Evolutionary conservation across 1,140 invertebrate genomes (phyloP).

Genomic region (Riptortus pedestris): DNA sequence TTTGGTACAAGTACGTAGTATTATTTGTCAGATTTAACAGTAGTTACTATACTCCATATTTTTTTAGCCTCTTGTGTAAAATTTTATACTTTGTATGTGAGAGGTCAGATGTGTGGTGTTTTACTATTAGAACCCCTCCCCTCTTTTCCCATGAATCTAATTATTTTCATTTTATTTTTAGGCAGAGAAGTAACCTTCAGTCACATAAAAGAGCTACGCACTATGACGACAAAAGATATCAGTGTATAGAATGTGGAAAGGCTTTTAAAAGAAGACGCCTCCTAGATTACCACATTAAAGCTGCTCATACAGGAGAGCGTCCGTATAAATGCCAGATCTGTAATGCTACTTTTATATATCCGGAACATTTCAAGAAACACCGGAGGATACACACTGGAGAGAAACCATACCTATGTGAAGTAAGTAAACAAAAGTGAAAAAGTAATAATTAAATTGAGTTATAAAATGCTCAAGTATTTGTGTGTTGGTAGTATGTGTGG

Average conservation of each 20-base stretch:
- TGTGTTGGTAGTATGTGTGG: too few species aligned
- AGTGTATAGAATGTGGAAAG: slow-evolving; percentile 56
- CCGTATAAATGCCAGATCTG: slow-evolving; percentile 64
- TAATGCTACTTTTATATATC: slow-evolving; percentile 67
- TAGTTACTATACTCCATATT: too few species aligned
- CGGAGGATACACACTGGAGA: slow-evolving; percentile 65
- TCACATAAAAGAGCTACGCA: slow-evolving; percentile 69
- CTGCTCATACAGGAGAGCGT: slow-evolving; percentile 65
- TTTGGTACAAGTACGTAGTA: too few species aligned
- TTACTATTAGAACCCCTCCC: too few species aligned
- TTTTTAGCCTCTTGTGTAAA: too few species aligned
- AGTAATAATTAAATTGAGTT: too few species aligned
- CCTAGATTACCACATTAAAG: slow-evolving; percentile 70
- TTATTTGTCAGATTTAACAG: too few species aligned
- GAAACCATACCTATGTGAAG: slow-evolving; percentile 67
- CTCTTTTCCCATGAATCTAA: too few species aligned
- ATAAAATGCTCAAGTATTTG: too few species aligned
- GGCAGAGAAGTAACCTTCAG: slow-evolving; percentile 66
- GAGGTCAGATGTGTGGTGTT: too few species aligned
- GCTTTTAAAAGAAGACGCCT: slow-evolving; percentile 61
- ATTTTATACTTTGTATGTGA: too few species aligned
- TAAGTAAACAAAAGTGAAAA: too few species aligned
- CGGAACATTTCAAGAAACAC: slow-evolving; percentile 75
- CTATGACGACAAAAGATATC: slow-evolving; percentile 60
- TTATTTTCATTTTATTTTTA: slow-evolving; percentile 39